These are phyloP conservation scores for Coryphaenoides rupestris DNA, from an alignment of 2,113 vertebrate genomes.

Conservation along the genomic window DNA sequence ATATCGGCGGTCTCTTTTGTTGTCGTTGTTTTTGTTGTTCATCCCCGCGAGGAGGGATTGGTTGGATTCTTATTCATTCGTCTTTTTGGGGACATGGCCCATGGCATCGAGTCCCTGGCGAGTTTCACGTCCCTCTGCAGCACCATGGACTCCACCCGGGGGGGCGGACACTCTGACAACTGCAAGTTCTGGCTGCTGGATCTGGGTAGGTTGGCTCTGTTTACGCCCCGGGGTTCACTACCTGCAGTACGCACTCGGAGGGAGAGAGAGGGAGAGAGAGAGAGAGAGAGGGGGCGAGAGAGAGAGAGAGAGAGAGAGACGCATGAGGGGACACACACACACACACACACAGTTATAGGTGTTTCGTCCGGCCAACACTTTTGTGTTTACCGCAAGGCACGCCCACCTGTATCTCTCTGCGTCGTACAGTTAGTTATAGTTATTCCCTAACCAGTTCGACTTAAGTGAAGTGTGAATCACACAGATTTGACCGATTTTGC, in stretches of 20 bases:
- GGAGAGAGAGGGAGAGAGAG: not conserved
- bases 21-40: constrained; percentile 11
- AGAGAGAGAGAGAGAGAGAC: no score
- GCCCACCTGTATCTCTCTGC: no score
- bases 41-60: constrained; percentile 12
- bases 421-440: no score
- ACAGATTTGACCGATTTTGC: no score
- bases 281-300: no score
- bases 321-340: no score
- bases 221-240: no score
- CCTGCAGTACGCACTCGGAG: not conserved
- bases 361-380: no score
- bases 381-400: no score
- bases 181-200: constrained; percentile 97
- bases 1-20: not conserved
- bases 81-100: constrained; percentile 73
- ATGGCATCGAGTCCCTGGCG: constrained; percentile 76
- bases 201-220: constrained; percentile 77
- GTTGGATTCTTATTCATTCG: not conserved
- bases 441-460: no score
- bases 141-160: constrained; percentile 73
- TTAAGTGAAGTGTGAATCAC: no score
- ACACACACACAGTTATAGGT: no score
- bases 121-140: constrained; percentile 75
- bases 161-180: constrained; percentile 75